phyloP scores from a whole-genome alignment of 2,113 vertebrate genomes.

The Chamaea fasciata region DNA sequence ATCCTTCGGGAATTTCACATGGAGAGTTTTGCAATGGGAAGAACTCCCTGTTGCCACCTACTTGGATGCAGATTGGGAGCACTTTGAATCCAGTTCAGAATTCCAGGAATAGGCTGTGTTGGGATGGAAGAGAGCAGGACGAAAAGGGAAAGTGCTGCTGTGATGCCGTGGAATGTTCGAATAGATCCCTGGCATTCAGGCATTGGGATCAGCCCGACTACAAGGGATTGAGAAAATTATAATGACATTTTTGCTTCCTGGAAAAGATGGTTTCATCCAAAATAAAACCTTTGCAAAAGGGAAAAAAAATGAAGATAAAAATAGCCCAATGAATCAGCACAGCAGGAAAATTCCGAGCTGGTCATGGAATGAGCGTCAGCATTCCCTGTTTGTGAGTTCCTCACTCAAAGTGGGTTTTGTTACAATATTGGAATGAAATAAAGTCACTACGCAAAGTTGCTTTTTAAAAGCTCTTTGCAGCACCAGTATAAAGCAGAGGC shows the following conservation, averaged over 20 bases:
- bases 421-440: background rate
- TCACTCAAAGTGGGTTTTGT: background rate
- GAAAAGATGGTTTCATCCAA: background rate
- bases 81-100: background rate
- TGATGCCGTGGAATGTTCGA: background rate
- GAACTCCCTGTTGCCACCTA: background rate
- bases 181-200: background rate
- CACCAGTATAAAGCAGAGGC: background rate
- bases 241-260: background rate
- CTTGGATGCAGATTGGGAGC: background rate
- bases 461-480: background rate
- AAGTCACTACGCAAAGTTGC: background rate
- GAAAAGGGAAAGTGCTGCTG: background rate
- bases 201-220: background rate
- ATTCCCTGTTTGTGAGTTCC: background rate
- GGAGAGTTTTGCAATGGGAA: background rate
- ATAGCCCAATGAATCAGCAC: background rate
- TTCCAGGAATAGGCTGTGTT: background rate
- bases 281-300: background rate
- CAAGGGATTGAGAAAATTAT: background rate
- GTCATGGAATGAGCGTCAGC: background rate
- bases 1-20: accelerated
- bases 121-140: background rate
- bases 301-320: background rate
- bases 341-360: background rate